Conservation (phyloP, 2,113 vertebrate genomes). For the Syngnathoides biaculeatus region DNA sequence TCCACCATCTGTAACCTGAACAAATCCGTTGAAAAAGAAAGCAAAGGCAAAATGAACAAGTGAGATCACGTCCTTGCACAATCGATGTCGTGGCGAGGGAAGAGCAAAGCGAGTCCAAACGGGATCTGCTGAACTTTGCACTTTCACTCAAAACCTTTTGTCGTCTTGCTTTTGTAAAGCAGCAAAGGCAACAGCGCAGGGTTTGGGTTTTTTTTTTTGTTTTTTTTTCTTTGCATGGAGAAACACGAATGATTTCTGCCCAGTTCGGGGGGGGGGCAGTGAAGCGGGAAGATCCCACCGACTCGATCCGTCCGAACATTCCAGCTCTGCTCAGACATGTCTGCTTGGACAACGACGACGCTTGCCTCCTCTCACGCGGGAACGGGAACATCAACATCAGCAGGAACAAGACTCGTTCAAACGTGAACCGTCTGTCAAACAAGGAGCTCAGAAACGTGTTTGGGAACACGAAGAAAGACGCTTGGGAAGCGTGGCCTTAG, state of each 20-base stretch:
- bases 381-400: no score
- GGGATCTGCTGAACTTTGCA: slow-evolving; percentile 26
- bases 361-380: neutral
- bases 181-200: neutral
- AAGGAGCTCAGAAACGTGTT: no score
- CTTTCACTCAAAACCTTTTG: slow-evolving; percentile 33
- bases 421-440: no score
- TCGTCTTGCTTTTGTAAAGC: slow-evolving; percentile 18
- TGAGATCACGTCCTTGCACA: no score
- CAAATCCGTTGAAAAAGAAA: no score
- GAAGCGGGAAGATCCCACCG: slow-evolving; percentile 20
- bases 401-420: no score
- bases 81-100: neutral
- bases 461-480: no score
- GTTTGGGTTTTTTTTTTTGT: no score
- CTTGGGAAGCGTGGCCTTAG: no score
- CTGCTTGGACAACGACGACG: neutral
- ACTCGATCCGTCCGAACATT: slow-evolving; percentile 35
- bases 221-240: slow-evolving; percentile 2
- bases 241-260: slow-evolving; percentile 49
- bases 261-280: neutral
- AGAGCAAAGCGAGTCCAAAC: neutral
- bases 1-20: no score
- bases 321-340: slow-evolving; percentile 35
- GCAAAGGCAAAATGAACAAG: no score